Conservation (phyloP, 1,140 invertebrate genomes). For the Gerris buenoi region DNA sequence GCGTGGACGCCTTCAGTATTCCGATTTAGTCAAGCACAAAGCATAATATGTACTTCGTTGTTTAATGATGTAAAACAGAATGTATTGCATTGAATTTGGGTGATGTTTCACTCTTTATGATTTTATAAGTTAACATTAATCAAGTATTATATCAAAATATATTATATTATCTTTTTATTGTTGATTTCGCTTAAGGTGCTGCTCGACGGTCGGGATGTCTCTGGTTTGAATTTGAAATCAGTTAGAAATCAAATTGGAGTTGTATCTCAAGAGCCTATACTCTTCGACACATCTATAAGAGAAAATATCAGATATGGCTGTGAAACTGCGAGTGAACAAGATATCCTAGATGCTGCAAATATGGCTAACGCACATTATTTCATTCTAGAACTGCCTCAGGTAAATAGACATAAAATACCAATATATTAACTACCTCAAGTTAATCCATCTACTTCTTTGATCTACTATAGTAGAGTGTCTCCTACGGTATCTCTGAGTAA, state of each 20-base stretch:
- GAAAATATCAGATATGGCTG: conserved; percentile 63
- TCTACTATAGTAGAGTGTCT: no score
- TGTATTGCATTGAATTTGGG: conserved; percentile 7
- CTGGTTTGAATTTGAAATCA: conserved; percentile 48
- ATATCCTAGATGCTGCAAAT: conserved; percentile 44
- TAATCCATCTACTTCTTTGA: no score
- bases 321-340: conserved; percentile 39
- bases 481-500: no score
- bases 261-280: conserved; percentile 62
- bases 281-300: conserved; percentile 54
- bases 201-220: conserved; percentile 44
- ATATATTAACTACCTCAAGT: no score
- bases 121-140: no score
- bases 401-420: no score
- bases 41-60: no score
- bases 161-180: no score
- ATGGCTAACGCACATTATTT: conserved; percentile 68
- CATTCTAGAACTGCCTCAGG: conserved; percentile 54
- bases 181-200: conserved; percentile 36
- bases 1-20: no score
- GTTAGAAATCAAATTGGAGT: conserved; percentile 51
- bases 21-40: no score
- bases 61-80: no score
- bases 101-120: neutral
- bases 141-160: no score